Base-by-base conservation (phyloP, 2,888 invertebrate genomes). In the Pocota personata region DNA sequence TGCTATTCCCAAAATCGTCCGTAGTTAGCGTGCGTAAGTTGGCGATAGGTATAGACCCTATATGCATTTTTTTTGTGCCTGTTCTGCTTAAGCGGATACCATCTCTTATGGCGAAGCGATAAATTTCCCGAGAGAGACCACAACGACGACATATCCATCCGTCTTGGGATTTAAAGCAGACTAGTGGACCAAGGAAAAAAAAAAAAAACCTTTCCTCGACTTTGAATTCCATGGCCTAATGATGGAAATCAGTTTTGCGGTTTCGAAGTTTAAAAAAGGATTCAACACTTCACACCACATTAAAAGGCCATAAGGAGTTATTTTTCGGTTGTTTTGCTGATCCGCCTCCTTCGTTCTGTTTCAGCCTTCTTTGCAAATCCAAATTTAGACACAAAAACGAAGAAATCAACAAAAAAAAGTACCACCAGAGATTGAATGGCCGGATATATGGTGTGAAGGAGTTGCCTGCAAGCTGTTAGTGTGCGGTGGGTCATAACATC, bases 241-340 rank as follows among this genome's bases (percentile, higher is more conserved):
- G 86, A 86, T 86, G 86, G 67, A 86, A 86, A 86, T 86, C 86
- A 86, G 76, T 82, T 82, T 76, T 77, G 86, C 86, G 86, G 82
- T 86, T 80, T 82, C 19, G 43, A 50, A 72, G 76, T 60, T 77
- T 67, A 67, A 62, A n/a, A 80, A 77, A 86, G 82, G 76, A 76
- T 67, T 66, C 67, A 71, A 58, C 75, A 86, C 80, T 86, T 86
- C 86, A 86, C 86, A 82, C 86, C 72, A 82, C 86, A 82, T 82
- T 86, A 86, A 84, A 64, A 27, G 82, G 48, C 69, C 75, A 69
- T 76, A 67, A 82, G 75, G 46, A 75, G 57, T 58, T n/a, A 14
- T 46, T 76, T 73, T 80, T 86, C 43, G 75, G 69, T 64, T 79
- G 73, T 64, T 79, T 79, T 64, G 57, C 14, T 35, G 84, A 71